Conservation (phyloP, 1,140 invertebrate genomes). For the Drosophila nigrodunni region DNA sequence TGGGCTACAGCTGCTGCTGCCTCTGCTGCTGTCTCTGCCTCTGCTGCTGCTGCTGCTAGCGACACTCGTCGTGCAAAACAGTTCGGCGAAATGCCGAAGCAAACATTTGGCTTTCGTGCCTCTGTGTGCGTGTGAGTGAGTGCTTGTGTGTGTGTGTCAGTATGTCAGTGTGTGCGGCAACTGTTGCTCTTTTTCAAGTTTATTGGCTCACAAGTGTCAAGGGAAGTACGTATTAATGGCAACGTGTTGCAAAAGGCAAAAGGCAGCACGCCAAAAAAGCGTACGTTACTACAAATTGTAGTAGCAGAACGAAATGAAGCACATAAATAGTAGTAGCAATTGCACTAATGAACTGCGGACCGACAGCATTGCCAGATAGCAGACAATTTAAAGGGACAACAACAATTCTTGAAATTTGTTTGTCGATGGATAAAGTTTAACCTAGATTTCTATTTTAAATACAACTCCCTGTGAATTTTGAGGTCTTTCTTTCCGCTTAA, state of each 20-base stretch:
- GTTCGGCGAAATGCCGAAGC: conserved; percentile 22
- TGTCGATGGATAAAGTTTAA: no score
- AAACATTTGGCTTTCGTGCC: conserved; percentile 31
- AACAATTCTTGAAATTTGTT: no score
- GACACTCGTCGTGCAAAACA: conserved; percentile 4
- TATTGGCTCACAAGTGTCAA: conserved; percentile 83
- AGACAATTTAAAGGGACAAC: background rate
- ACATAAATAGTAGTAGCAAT: conserved; percentile 61
- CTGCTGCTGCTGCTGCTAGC: background rate
- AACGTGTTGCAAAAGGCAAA: conserved; percentile 72
- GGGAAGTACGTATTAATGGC: conserved; percentile 82
- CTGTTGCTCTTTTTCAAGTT: conserved; percentile 84
- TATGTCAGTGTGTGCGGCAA: conserved; percentile 49
- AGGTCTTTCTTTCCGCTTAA: no score
- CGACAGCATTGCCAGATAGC: conserved; percentile 36
- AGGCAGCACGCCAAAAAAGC: conserved; percentile 39
- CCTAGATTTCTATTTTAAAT: no score
- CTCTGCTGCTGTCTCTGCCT: no score
- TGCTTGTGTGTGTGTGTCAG: conserved; percentile 19
- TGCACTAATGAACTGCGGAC: conserved; percentile 49
- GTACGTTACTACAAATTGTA: conserved; percentile 40
- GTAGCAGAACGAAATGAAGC: conserved; percentile 18
- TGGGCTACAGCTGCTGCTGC: conserved; percentile 12
- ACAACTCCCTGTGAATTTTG: no score
- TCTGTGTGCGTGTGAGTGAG: background rate